Percentiles rank a stretch among this genome's conserved stretches.
phyloP scores from a whole-genome alignment of 2,888 invertebrate species.

The Agrochola litura region DNA sequence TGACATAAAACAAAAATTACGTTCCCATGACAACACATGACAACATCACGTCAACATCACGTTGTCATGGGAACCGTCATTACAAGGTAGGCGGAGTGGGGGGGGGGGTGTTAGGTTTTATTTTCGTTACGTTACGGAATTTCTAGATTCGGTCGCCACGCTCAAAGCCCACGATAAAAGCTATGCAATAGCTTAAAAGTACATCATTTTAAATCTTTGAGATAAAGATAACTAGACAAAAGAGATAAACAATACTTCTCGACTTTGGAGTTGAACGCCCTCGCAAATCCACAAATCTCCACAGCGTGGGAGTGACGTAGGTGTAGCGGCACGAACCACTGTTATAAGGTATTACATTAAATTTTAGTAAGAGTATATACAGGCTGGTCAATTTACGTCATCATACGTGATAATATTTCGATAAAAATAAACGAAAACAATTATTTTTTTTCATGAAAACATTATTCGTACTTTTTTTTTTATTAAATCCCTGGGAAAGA shows the following conservation, averaged over 20 bases:
- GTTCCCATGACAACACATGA: too few species aligned
- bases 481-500: background rate
- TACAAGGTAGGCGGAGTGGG: too few species aligned
- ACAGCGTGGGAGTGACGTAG: conserved; percentile 12
- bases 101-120: too few species aligned
- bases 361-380: background rate
- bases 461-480: background rate
- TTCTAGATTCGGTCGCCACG: too few species aligned
- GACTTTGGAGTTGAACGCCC: conserved; percentile 37
- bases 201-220: background rate
- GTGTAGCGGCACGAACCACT: background rate
- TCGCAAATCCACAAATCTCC: conserved; percentile 27
- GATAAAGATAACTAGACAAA: background rate
- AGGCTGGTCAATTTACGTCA: background rate
- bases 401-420: background rate
- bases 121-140: too few species aligned
- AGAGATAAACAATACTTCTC: conserved; percentile 19
- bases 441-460: background rate
- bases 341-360: background rate
- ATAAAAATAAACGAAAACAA: background rate
- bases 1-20: too few species aligned
- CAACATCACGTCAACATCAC: too few species aligned
- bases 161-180: too few species aligned
- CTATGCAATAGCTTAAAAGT: too few species aligned
- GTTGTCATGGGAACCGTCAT: too few species aligned